A percentile compares a stretch with the other conserved stretches of the same genome.
These are phyloP conservation scores for Apamea sordens DNA, from an alignment of 2,888 invertebrate genomes.

Conservation along the genomic window DNA sequence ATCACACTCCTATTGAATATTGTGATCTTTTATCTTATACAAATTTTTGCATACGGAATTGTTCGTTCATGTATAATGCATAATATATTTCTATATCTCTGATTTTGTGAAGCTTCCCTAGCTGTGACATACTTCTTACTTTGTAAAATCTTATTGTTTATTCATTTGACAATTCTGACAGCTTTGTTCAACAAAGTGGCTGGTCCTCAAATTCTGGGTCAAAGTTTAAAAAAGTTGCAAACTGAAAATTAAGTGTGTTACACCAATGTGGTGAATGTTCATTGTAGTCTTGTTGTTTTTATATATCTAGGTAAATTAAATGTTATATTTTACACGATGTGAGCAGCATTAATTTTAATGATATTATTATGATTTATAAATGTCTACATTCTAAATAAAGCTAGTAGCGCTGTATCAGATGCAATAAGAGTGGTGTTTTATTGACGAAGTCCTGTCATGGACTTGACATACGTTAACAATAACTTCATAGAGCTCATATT, in stretches of 20 bases:
- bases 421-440: conserved; percentile 53
- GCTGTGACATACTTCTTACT: conserved; percentile 60
- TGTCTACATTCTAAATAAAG: conserved; percentile 63
- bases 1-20: conserved; percentile 66
- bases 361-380: conserved; percentile 54
- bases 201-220: conserved; percentile 45
- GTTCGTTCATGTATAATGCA: conserved; percentile 64
- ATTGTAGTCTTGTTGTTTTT: conserved; percentile 64
- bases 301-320: conserved; percentile 67
- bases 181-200: conserved; percentile 40
- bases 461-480: conserved; percentile 1
- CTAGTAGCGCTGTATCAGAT: conserved; percentile 14
- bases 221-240: conserved; percentile 33
- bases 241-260: conserved; percentile 46
- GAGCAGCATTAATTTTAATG: conserved; percentile 56
- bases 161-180: conserved; percentile 39
- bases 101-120: conserved; percentile 71
- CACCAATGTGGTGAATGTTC: conserved; percentile 45
- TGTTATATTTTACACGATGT: conserved; percentile 65
- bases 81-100: conserved; percentile 66
- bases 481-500: not conserved
- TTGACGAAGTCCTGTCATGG: conserved; percentile 23
- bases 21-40: conserved; percentile 58
- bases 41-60: conserved; percentile 62
- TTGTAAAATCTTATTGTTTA: conserved; percentile 55